Conservation (phyloP, 2,113 vertebrate species). For the Silurus glanis region DNA sequence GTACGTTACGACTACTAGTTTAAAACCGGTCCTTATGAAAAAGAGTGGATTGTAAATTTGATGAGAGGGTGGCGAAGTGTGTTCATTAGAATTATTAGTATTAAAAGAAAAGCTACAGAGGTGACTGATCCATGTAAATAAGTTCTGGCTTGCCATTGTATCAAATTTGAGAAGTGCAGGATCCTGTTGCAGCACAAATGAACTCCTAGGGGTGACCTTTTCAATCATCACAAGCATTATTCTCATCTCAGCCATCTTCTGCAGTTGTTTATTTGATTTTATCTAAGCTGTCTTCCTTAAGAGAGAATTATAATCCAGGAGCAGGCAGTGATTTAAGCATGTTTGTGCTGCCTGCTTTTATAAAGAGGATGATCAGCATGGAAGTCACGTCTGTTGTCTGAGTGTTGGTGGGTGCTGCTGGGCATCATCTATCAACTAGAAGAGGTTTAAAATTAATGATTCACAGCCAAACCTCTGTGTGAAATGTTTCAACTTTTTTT, state of each 20-base stretch:
- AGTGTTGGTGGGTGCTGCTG: slow-evolving; percentile 28
- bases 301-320: slow-evolving; percentile 1
- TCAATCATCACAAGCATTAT: background rate
- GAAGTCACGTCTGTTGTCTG: slow-evolving; percentile 42
- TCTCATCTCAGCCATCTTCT: background rate
- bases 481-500: slow-evolving; percentile 36
- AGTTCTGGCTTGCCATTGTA: background rate
- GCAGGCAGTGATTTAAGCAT: slow-evolving; percentile 14
- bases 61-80: background rate
- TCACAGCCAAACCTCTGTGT: slow-evolving; percentile 28
- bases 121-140: background rate
- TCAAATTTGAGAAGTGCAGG: background rate
- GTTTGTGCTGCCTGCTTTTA: slow-evolving; percentile 4
- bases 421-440: slow-evolving; percentile 49
- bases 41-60: background rate
- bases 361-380: slow-evolving; percentile 40
- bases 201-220: background rate
- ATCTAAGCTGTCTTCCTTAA: background rate
- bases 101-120: background rate
- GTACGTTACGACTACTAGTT: background rate
- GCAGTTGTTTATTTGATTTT: background rate
- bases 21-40: background rate
- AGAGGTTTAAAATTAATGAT: slow-evolving; percentile 51
- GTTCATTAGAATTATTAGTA: background rate
- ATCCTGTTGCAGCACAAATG: background rate